phyloP scores from a whole-genome alignment of 2,888 invertebrate genomes.

The Drosophila mimetica region DNA sequence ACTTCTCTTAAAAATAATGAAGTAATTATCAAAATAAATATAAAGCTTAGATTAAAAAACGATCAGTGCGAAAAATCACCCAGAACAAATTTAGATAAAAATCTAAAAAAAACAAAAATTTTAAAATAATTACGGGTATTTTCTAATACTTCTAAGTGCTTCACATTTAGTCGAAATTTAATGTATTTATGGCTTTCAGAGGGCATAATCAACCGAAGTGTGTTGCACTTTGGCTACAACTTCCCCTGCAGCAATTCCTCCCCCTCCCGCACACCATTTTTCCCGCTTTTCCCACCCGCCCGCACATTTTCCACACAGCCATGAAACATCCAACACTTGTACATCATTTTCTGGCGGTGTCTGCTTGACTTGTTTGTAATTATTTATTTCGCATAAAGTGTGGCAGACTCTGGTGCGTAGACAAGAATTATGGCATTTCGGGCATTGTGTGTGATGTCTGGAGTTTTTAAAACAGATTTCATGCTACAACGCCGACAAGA shows the following conservation, averaged over 20 bases:
- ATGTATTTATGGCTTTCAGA: neutral
- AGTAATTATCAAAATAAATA: too few species aligned
- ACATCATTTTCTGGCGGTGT: constrained; percentile 35
- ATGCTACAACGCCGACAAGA: constrained; percentile 67
- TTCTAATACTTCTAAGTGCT: neutral
- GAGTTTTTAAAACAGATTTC: constrained; percentile 70
- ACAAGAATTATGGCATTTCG: constrained; percentile 72
- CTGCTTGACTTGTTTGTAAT: constrained; percentile 76
- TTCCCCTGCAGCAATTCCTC: constrained; percentile 52
- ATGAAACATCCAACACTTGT: constrained; percentile 28
- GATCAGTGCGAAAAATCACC: too few species aligned
- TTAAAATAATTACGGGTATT: neutral
- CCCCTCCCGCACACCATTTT: constrained; percentile 10
- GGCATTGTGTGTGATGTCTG: constrained; percentile 45
- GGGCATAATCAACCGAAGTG: constrained; percentile 34
- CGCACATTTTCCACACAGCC: neutral
- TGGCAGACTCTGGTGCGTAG: constrained; percentile 72
- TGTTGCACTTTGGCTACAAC: constrained; percentile 64
- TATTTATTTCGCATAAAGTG: constrained; percentile 74
- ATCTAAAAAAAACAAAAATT: too few species aligned
- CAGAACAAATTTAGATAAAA: too few species aligned
- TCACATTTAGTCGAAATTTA: neutral
- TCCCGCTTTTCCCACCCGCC: neutral
- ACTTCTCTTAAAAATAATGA: too few species aligned
- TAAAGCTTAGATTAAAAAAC: too few species aligned